Evolutionary conservation across 2,797 vertebrate species (phyloP).

Genomic region (Manis crassicaudata): DNA sequence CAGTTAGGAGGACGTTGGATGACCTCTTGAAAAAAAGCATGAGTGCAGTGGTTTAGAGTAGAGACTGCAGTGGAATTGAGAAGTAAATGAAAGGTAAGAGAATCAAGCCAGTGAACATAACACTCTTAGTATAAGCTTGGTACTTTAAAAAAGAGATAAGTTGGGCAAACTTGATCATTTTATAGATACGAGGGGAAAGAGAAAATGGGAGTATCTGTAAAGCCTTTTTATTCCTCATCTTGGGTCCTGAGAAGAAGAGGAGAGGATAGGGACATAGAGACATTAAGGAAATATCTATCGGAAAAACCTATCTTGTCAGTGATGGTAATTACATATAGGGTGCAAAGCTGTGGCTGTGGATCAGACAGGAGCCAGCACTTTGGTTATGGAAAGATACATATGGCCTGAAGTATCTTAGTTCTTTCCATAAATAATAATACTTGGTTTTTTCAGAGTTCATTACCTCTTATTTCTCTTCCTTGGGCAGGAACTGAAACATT

Average conservation of each 20-base stretch:
- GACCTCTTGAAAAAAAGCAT: not conserved
- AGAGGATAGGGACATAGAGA: not conserved
- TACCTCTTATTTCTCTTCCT: constrained; percentile 50
- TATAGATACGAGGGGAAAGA: not conserved
- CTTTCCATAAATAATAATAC: not conserved
- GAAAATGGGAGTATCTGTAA: not conserved
- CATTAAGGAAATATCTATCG: not conserved
- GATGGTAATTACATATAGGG: not conserved
- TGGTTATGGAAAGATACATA: not conserved
- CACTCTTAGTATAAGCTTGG: not conserved
- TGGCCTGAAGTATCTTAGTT: not conserved
- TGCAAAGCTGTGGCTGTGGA: not conserved
- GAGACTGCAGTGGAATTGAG: not conserved
- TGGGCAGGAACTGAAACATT: constrained; percentile 94
- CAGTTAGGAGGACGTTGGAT: not conserved
- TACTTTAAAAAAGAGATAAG: not conserved
- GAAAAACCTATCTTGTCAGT: not conserved
- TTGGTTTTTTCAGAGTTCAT: constrained; percentile 31
- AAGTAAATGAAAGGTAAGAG: constrained; percentile 16
- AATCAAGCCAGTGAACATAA: not conserved
- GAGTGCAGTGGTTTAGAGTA: not conserved
- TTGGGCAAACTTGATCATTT: constrained; percentile 3
- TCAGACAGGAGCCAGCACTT: not conserved
- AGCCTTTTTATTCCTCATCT: constrained; percentile 26
- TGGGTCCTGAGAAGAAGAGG: constrained; percentile 1